Conservation (phyloP, 30 jellyfish, hydroid and myxozoan species). For the Morbakka virulenta region DNA sequence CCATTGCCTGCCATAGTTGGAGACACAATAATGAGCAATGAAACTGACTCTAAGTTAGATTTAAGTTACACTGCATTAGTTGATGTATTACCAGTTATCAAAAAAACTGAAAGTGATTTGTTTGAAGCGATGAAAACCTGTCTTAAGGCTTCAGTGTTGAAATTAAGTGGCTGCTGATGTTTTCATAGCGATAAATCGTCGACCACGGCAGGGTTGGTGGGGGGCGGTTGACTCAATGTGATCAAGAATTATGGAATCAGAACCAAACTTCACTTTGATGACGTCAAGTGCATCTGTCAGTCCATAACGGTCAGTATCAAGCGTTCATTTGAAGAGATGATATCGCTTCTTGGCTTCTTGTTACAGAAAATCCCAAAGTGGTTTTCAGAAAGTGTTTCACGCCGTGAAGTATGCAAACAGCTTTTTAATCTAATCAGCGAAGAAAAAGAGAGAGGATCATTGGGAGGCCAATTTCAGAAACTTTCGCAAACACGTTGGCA, state of each 20-base stretch:
- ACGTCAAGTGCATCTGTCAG: constrained; percentile 45
- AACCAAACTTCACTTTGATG: constrained; percentile 12
- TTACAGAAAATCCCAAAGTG: constrained; percentile 20
- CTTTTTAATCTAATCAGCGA: too few species aligned
- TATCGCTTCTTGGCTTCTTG: constrained; percentile 3
- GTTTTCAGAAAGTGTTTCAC: constrained; percentile 7
- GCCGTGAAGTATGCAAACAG: too few species aligned
- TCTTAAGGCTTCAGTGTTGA: background rate
- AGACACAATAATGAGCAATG: constrained; percentile 4
- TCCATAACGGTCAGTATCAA: constrained; percentile 17
- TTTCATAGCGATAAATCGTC: constrained; percentile 4
- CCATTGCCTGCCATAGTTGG: constrained; percentile 44
- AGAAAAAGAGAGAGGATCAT: constrained; percentile 7
- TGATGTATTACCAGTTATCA: constrained; percentile 6
- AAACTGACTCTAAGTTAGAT: background rate
- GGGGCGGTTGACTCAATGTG: constrained; percentile 25
- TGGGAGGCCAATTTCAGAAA: constrained; percentile 28
- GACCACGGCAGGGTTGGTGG: too few species aligned
- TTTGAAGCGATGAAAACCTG: too few species aligned
- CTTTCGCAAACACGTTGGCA: constrained; percentile 16
- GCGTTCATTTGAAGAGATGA: constrained; percentile 4
- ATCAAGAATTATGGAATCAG: constrained; percentile 5
- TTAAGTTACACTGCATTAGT: background rate
- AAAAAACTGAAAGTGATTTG: background rate
- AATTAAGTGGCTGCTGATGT: background rate